Conservation (phyloP, 2,113 vertebrate genomes). For the Naja naja region DNA sequence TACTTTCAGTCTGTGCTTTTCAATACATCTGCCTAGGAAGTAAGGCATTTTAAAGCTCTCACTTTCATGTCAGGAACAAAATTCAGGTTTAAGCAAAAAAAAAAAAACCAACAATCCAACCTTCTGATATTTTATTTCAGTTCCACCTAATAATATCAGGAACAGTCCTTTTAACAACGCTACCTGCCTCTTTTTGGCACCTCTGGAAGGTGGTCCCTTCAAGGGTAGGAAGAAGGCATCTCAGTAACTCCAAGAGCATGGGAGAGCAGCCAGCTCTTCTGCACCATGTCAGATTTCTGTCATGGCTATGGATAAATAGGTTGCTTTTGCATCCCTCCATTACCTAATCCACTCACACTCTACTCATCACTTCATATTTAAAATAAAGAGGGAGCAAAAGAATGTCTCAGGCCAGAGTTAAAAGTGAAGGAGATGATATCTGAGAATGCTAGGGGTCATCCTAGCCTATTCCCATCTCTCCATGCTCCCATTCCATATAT, state of each 20-base stretch:
- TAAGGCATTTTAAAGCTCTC: not conserved
- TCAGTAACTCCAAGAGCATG: conserved; percentile 14
- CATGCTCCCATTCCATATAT: conserved; percentile 62
- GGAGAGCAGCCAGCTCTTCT: conserved; percentile 17
- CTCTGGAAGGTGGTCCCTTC: conserved; percentile 33
- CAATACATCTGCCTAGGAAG: accelerated
- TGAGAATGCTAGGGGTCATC: conserved; percentile 40
- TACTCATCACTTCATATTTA: conserved; percentile 64
- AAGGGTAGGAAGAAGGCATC: conserved; percentile 43
- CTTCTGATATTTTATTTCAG: not conserved
- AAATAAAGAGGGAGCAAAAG: conserved; percentile 52
- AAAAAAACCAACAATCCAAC: not conserved
- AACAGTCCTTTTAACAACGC: not conserved
- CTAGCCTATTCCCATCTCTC: conserved; percentile 37
- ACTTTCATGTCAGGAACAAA: not conserved
- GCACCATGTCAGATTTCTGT: conserved; percentile 62
- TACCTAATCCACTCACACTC: conserved; percentile 40
- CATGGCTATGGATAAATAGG: conserved; percentile 63
- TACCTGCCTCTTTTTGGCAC: not conserved
- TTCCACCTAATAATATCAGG: not conserved
- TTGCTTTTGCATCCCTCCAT: conserved; percentile 42
- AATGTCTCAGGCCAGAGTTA: conserved; percentile 17
- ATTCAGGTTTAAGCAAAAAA: not conserved
- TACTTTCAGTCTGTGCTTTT: not conserved
- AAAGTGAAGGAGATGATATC: conserved; percentile 48